phyloP scores from a whole-genome alignment of 2,888 invertebrate species.

The Siphlonurus alternatus region DNA sequence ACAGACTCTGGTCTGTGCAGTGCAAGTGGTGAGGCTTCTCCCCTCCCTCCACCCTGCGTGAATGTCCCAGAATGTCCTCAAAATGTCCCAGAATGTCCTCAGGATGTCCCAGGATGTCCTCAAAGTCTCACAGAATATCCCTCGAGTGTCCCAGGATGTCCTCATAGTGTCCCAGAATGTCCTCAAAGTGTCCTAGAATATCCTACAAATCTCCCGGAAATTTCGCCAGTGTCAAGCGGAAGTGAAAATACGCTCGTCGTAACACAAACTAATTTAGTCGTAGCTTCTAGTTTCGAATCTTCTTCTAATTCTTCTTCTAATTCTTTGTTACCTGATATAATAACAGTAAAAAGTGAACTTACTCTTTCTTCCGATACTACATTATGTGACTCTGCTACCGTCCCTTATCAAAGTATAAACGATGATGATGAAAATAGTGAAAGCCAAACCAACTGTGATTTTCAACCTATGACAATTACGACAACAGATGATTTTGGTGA shows the following conservation, averaged over 20 bases:
- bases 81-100: too few species aligned
- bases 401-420: background rate
- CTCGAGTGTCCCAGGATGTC: too few species aligned
- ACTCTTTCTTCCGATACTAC: background rate
- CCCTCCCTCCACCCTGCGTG: background rate
- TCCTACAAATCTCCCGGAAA: background rate
- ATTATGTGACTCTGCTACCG: too few species aligned
- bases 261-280: background rate
- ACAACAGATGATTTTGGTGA: background rate
- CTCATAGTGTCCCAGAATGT: too few species aligned
- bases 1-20: conserved; percentile 15
- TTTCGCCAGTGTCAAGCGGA: conserved; percentile 12
- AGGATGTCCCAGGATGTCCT: too few species aligned
- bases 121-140: background rate
- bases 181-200: background rate
- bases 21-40: conserved; percentile 10
- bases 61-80: background rate
- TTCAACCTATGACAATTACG: background rate
- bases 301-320: background rate
- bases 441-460: conserved; percentile 2
- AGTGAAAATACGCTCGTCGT: conserved; percentile 13
- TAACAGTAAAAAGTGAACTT: too few species aligned
- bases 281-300: background rate
- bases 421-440: background rate
- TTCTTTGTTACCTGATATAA: background rate